Evolutionary conservation across 2,113 vertebrate species (phyloP), one percentile per base, ranked within the genome.

Genomic region (Aptenodytes patagonicus): DNA sequence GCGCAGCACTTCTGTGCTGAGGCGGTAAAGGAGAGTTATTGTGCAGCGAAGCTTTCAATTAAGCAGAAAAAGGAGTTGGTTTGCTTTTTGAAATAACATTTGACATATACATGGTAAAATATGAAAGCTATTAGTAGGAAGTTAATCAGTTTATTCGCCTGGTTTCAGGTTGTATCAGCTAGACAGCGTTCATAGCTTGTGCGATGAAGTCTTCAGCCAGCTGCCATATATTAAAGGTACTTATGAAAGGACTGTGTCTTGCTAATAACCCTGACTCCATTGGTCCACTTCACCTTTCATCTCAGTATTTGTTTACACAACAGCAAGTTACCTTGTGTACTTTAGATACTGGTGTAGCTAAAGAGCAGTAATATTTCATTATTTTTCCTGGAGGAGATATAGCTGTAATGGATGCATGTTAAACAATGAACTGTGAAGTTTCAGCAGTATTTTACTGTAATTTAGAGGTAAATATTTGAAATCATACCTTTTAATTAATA

Each of bases 41-140:
- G 77, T 78, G 46, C 69, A 60, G 81, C 95, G 95, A 95, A 96
- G 94, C 89, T 89, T 96, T 94, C 96, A 76, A 72, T 94, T 93
- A 94, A 94, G 87, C 87, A 95, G 94, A 95, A 96, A 93, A 93
- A 72, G 76, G 66, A 93, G 77, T 7, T 52, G 49, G 24, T 86
- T 94, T 91, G 72, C 82, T 94, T 88, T 93, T 60, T 80, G 62
- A 80, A 91, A 90, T 81, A 91, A 34, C 54, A 51, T 89, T 91
- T 93, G 66, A 65, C 85, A 90, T 42, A 58, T n/a, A 80, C 20
- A 9, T 2, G 3, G 78, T 77, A 47, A 84, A 84, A 87, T 66
- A 47, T 38, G 58, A 79, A 69, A 62, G 57, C 62, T 79, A 12
- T 96, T 83, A 83, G 65, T 62, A 36, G 66, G 87, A 93, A 82